Evolutionary conservation across 2,888 invertebrate species (phyloP), one percentile per base, ranked within the genome.

Genomic region (Dicranocentrus wangi): DNA sequence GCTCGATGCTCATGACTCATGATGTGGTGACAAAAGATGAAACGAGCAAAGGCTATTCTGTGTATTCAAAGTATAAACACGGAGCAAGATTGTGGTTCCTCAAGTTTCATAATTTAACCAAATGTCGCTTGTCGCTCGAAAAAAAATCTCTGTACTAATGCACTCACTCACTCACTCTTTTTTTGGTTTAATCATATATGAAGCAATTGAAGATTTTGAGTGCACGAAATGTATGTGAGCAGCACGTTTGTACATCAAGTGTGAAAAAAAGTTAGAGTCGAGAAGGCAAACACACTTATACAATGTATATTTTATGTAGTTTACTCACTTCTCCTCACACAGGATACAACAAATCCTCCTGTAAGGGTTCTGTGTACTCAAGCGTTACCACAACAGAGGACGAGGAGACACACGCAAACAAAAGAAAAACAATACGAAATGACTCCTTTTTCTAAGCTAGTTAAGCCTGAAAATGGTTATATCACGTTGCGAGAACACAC

Each of bases 291-390:
- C 55, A 23, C 27, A 28, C 32, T 15, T 7, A 32, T 32, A 10
- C 32, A 7, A 32, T 32, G 32, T 32, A 32, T 32, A 32, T 32
- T 32, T 32, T 3, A 32, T 32, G n/a, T n/a, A n/a, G n/a, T 32
- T 32, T 32, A 32, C 32, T n/a, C n/a, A n/a, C n/a, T n/a, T n/a
- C n/a, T 32, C 5, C 32, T 32, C 32, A 32, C 32, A 32, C 32
- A n/a, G 28, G 28, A 28, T 7, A 27, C 28, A 60, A 60, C 19
- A 51, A 17, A 28, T 3, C 17, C 60, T 17, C 10, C 23, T 28
- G 32, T 28, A 28, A 60, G 60, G n/a, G 32, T 32, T 60, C 17
- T 60, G 60, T 60, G 28, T 28, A 60, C 60, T 60, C 60, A 60
- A 28, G 60, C 28, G 28, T 60, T 60, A 60, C 60, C 60, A 60